Conservation (phyloP, 2,888 invertebrate genomes). For the Oxytorus armatus region DNA sequence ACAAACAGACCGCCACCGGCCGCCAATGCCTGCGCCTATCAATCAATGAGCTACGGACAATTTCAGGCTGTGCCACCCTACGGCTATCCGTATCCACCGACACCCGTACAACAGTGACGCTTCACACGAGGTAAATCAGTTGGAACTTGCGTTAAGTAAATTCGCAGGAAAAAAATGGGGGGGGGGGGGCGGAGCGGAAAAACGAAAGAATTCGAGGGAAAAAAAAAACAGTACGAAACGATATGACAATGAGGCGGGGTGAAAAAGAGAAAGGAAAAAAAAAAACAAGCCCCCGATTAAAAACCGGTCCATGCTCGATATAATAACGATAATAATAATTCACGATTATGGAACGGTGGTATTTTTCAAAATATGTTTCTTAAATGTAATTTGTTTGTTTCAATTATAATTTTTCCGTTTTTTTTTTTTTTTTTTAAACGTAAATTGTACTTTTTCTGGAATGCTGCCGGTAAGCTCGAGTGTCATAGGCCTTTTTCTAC, state of each 20-base stretch:
- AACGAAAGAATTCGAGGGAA: neutral
- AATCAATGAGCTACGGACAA: constrained; percentile 89
- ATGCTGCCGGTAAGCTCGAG: constrained; percentile 63
- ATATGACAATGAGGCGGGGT: no score
- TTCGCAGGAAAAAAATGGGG: neutral
- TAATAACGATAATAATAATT: constrained; percentile 45
- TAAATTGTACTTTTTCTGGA: constrained; percentile 68
- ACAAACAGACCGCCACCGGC: constrained; percentile 86
- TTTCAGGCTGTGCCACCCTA: constrained; percentile 89
- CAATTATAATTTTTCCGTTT: constrained; percentile 55
- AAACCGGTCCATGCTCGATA: constrained; percentile 35
- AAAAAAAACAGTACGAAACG: constrained; percentile 4
- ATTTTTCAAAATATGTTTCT: constrained; percentile 65
- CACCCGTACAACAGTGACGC: constrained; percentile 91
- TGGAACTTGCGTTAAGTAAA: constrained; percentile 67
- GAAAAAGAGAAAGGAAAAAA: neutral
- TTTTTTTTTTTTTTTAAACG: constrained; percentile 44
- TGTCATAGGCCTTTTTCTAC: constrained; percentile 30
- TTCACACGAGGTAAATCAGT: constrained; percentile 70
- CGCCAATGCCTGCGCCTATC: constrained; percentile 87
- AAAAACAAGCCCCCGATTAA: constrained; percentile 13
- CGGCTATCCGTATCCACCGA: constrained; percentile 87
- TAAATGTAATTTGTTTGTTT: constrained; percentile 66
- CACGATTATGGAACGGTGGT: constrained; percentile 57
- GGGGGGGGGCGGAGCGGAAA: constrained; percentile 2